Evolutionary conservation across 1,140 invertebrate species (phyloP), one percentile per base, ranked within the genome.

Genomic region (Plutomurus gul): DNA sequence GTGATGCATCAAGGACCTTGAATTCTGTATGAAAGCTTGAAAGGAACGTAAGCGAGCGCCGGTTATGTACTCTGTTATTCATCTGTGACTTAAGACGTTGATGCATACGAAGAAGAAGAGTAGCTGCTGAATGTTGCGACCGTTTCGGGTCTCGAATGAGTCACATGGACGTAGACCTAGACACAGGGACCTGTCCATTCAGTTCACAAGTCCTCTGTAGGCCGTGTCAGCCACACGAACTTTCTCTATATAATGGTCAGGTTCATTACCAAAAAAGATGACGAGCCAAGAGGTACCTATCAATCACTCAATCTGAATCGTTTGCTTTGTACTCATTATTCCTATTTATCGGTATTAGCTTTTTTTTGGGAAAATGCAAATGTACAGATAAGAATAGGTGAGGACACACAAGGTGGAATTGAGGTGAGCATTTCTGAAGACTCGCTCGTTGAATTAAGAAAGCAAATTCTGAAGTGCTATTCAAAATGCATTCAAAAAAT

Each of bases 241-340:
- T 20, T 39, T 46, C 13, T 16, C 5, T 22, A 40, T 22, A 72
- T 72, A 72, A 72, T 72, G 70, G 70, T 72, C 36, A 72, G 70
- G 70, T 72, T 72, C 36, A 40, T 72, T 20, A 39, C 36, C 18
- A 72, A 37, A 72, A 39, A 43, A 72, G 70, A 72, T 72, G 70
- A 72, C 70, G 70, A 72, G 25, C 36, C 36, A 13, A 72, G 40
- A 72, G 70, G 70, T 72, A 40, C 4, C 46, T 18, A 7, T 49
- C n/a, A 18, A 18, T 49, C 20, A 1, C 8, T 49, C 1, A 20
- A 6, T 2, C 7, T 18, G n/a, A 49, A 47, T 16, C 20, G 20
- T 47, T 16, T 47, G 20, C 10, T 5, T 47, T 47, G n/a, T 47
- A 3, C 20, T 6, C 20, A 47, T 20, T 16, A 11, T 60, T 33